Evolutionary conservation across 2,797 vertebrate genomes (phyloP).

Genomic region (Mus spretus): DNA sequence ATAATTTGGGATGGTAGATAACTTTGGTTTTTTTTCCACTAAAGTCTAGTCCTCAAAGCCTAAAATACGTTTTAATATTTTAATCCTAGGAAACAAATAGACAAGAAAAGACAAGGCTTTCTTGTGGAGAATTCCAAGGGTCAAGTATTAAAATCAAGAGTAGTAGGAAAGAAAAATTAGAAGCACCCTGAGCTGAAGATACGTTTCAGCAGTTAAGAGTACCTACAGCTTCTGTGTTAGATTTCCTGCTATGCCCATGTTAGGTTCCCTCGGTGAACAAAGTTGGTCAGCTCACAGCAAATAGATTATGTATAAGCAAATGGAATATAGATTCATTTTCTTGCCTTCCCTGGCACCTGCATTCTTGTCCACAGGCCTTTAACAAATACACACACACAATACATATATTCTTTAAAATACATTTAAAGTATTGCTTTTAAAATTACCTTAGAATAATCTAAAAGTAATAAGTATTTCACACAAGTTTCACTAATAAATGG

Average conservation of each 20-base stretch:
- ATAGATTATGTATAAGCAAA: too few relatives aligned
- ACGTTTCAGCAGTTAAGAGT: neutral
- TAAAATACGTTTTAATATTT: conserved; percentile 7
- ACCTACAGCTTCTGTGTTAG: neutral
- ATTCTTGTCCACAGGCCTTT: neutral
- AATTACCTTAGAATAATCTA: neutral
- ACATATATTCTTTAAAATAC: neutral
- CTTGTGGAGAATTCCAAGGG: conserved; percentile 35
- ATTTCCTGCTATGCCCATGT: too few relatives aligned
- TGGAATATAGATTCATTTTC: too few relatives aligned
- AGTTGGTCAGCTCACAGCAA: neutral
- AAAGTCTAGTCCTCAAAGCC: neutral
- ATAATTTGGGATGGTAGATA: neutral
- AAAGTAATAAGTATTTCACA: neutral
- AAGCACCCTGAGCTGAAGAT: neutral
- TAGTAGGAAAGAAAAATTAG: neutral
- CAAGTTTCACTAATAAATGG: neutral
- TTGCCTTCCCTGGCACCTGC: neutral
- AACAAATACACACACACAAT: neutral
- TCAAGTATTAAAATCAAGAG: conserved; percentile 35
- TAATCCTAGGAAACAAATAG: neutral
- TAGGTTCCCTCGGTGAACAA: neutral
- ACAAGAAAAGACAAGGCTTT: neutral
- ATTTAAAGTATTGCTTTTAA: neutral
- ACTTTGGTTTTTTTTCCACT: neutral